These are phyloP conservation scores for Paracyclopina nana DNA, from an alignment of 1,140 invertebrate genomes.

Conservation along the genomic window DNA sequence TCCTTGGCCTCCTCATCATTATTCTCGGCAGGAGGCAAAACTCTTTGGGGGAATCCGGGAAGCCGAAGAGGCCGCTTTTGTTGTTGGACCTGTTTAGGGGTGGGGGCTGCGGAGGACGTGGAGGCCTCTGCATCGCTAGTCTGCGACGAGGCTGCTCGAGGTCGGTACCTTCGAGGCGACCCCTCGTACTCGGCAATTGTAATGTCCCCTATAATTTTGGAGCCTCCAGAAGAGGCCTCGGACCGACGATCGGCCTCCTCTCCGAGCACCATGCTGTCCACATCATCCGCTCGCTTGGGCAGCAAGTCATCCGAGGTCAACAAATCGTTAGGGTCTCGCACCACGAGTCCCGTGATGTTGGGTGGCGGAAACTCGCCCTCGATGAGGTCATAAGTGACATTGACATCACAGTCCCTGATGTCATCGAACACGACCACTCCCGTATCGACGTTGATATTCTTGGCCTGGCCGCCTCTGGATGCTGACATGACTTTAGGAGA, in stretches of 20 bases:
- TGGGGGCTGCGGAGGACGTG: not conserved
- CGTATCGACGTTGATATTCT: not conserved
- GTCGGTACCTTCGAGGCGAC: constrained; percentile 63
- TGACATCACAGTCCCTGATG: not conserved
- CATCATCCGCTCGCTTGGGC: not conserved
- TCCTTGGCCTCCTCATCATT: too few species aligned
- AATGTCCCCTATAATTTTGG: constrained; percentile 45
- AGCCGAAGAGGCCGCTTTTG: constrained; percentile 20
- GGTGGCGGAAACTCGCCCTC: not conserved
- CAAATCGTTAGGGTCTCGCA: not conserved
- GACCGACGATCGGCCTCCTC: not conserved
- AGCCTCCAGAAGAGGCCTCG: not conserved
- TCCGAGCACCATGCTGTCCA: too few species aligned
- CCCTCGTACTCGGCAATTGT: constrained; percentile 78
- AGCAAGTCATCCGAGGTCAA: not conserved
- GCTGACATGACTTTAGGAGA: too few species aligned
- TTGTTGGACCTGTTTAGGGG: constrained; percentile 20
- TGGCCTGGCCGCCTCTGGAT: too few species aligned
- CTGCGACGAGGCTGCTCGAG: constrained; percentile 27
- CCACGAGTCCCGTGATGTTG: not conserved
- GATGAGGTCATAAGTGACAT: not conserved
- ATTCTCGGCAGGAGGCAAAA: constrained; percentile 24
- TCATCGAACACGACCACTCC: not conserved
- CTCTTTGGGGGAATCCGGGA: constrained; percentile 47
- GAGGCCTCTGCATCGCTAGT: not conserved